A percentile compares a stretch with the other conserved stretches of the same genome.
phyloP scores from a whole-genome alignment of 2,888 invertebrate species.

The Apotomis capreana region DNA sequence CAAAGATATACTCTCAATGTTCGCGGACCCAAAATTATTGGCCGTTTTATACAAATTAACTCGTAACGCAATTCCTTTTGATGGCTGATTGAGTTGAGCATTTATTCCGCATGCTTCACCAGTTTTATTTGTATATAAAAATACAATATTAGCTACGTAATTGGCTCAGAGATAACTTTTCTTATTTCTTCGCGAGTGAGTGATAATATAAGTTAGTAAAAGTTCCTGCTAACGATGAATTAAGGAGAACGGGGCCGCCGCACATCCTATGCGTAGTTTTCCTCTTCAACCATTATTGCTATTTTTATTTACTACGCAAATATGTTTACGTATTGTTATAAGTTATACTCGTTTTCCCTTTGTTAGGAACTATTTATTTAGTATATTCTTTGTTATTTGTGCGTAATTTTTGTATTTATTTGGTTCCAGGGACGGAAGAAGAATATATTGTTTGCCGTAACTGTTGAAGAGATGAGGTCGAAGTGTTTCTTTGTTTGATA shows the following conservation, averaged over 20 bases:
- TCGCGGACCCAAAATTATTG: not conserved
- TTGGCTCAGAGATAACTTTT: constrained; percentile 54
- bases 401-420: constrained; percentile 31
- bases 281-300: constrained; percentile 49
- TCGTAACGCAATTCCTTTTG: constrained; percentile 5
- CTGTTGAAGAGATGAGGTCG: constrained; percentile 42
- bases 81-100: constrained; percentile 13
- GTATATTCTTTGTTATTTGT: constrained; percentile 30
- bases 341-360: constrained; percentile 20
- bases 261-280: constrained; percentile 45
- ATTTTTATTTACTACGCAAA: constrained; percentile 50
- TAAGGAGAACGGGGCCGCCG: constrained; percentile 47
- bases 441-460: constrained; percentile 19
- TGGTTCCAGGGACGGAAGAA: constrained; percentile 1
- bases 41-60: constrained; percentile 10
- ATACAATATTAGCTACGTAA: constrained; percentile 52
- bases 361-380: constrained; percentile 29
- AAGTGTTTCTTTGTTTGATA: constrained; percentile 59
- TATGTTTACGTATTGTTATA: constrained; percentile 40
- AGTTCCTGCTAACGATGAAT: constrained; percentile 58
- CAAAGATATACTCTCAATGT: not conserved
- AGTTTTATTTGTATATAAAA: constrained; percentile 22
- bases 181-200: constrained; percentile 51
- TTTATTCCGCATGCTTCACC: not conserved
- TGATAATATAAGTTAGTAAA: constrained; percentile 57